Percentiles rank a stretch among this genome's conserved stretches.
Conservation (phyloP, 2,888 invertebrate species). For the Caenorhabditis sp. region DNA sequence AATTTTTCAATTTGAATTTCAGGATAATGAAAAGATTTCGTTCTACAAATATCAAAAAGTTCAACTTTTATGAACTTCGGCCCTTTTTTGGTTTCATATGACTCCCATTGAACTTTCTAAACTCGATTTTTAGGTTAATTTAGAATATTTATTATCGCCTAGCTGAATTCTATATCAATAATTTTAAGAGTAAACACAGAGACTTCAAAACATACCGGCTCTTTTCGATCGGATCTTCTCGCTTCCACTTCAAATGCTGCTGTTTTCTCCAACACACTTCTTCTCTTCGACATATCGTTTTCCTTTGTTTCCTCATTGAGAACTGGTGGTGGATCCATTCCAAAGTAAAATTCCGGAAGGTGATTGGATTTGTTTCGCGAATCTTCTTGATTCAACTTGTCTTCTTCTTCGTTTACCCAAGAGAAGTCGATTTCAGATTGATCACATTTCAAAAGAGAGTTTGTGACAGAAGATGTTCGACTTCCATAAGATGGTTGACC, state of each 20-base stretch:
- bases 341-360: conserved; percentile 45
- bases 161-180: no score
- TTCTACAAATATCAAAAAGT: no score
- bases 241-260: conserved; percentile 36
- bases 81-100: no score
- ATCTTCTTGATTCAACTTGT: conserved; percentile 38
- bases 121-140: no score
- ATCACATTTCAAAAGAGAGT: conserved; percentile 47
- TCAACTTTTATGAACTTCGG: no score
- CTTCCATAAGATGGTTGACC: conserved; percentile 39
- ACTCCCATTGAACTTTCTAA: no score
- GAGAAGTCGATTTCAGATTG: conserved; percentile 55
- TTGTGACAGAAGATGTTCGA: conserved; percentile 46
- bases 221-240: conserved; percentile 27
- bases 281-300: background rate
- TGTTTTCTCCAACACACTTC: conserved; percentile 36
- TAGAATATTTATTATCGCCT: no score
- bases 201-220: conserved; percentile 27
- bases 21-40: no score
- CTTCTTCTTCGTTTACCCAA: conserved; percentile 54
- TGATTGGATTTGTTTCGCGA: conserved; percentile 3
- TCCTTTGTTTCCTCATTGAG: conserved; percentile 12
- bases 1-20: no score
- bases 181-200: no score
- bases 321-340: conserved; percentile 46